phyloP scores from a whole-genome alignment of 1,140 invertebrate species.

The Phenacoccus solenopsis region DNA sequence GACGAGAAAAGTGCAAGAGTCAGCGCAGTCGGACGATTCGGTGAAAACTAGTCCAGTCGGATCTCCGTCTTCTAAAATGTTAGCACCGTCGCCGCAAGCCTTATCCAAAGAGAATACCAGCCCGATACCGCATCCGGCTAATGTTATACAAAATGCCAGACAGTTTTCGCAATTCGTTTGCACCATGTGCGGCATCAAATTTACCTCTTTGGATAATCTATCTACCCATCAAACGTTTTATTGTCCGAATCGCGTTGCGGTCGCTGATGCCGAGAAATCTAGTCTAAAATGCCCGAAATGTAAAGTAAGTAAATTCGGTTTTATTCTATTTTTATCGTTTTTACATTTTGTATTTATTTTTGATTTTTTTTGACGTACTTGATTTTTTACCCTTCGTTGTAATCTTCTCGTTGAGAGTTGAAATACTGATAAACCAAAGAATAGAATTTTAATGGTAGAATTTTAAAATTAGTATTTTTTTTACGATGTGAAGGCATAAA shows the following conservation, averaged over 20 bases:
- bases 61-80: constrained; percentile 20
- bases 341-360: too few species aligned
- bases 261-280: constrained; percentile 23
- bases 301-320: constrained; percentile 32
- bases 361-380: too few species aligned
- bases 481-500: too few species aligned
- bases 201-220: constrained; percentile 82
- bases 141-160: constrained; percentile 21
- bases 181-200: constrained; percentile 86
- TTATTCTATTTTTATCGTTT: too few species aligned
- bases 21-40: constrained; percentile 36
- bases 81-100: constrained; percentile 21
- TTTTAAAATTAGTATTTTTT: too few species aligned
- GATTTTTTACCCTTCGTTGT: too few species aligned
- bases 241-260: constrained; percentile 54
- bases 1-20: constrained; percentile 37
- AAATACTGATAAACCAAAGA: too few species aligned
- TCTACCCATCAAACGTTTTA: constrained; percentile 89
- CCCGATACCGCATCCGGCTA: constrained; percentile 8
- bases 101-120: constrained; percentile 22
- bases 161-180: constrained; percentile 49
- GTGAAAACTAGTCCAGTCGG: constrained; percentile 25
- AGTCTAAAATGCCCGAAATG: constrained; percentile 35
- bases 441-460: too few species aligned
- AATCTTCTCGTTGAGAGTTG: too few species aligned